Conservation (phyloP, 2,113 vertebrate genomes). For the Chiloscyllium plagiosum region DNA sequence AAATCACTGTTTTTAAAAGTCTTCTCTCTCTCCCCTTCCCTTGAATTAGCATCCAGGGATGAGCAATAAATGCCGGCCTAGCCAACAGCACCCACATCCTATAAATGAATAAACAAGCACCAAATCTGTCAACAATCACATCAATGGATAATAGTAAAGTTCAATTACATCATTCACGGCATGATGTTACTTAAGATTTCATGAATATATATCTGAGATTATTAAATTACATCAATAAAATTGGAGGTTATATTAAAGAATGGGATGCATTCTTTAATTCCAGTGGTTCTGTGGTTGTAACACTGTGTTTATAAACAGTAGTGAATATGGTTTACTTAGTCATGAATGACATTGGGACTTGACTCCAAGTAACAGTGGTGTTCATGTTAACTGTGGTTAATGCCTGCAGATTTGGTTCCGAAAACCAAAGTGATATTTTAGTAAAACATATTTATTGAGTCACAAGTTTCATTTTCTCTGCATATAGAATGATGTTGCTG, state of each 20-base stretch:
- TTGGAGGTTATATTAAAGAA: not conserved
- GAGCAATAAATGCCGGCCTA: too few species aligned
- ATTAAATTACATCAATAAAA: not conserved
- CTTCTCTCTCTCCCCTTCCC: not conserved
- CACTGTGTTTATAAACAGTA: slow-evolving; percentile 26
- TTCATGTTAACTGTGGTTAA: not conserved
- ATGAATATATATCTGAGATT: not conserved
- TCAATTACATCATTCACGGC: not conserved
- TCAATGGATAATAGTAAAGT: not conserved
- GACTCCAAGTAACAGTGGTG: not conserved
- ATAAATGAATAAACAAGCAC: too few species aligned
- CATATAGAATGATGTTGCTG: not conserved
- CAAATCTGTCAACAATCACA: not conserved
- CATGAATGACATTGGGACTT: not conserved
- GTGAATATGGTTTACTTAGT: not conserved
- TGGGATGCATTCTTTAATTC: not conserved
- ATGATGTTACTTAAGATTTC: not conserved
- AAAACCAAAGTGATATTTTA: not conserved
- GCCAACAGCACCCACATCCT: too few species aligned
- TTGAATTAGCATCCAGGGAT: not conserved
- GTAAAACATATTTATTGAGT: not conserved
- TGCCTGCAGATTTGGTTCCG: not conserved
- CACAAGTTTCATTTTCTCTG: not conserved
- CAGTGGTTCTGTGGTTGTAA: not conserved
- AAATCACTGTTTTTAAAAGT: not conserved